phyloP scores from a whole-genome alignment of 2,113 vertebrate species.

The Esox niger region DNA sequence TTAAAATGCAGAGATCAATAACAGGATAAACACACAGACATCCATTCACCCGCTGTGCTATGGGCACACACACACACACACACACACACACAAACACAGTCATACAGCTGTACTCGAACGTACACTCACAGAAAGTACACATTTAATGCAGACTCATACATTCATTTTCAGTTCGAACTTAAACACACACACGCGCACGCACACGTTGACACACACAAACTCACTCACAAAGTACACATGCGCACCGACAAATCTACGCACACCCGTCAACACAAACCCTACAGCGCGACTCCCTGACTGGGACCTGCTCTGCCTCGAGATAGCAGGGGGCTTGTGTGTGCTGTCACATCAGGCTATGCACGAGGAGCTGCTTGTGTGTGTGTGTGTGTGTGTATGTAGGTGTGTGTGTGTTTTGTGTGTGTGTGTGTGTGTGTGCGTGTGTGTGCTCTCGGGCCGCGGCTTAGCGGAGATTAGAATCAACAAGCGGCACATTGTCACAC shows the following conservation, averaged over 20 bases:
- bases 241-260: neutral
- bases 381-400: neutral
- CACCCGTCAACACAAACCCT: constrained; percentile 19
- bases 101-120: neutral
- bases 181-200: neutral
- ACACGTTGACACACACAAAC: constrained; percentile 13
- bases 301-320: constrained; percentile 39
- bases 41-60: constrained; percentile 7
- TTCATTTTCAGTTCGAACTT: too few species aligned
- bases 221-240: neutral
- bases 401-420: constrained; percentile 1
- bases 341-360: constrained; percentile 47
- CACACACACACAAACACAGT: constrained; percentile 10
- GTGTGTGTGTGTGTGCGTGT: neutral
- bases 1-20: neutral
- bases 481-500: constrained; percentile 52
- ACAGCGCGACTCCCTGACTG: constrained; percentile 19
- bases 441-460: constrained; percentile 47
- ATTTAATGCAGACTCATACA: too few species aligned
- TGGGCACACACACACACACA: neutral
- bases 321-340: constrained; percentile 47
- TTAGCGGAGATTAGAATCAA: constrained; percentile 60
- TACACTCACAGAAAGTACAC: constrained; percentile 1
- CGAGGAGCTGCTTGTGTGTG: constrained; percentile 28
- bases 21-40: neutral